phyloP scores from a whole-genome alignment of 1,140 invertebrate genomes.

The Ditylenchus dipsaci region DNA sequence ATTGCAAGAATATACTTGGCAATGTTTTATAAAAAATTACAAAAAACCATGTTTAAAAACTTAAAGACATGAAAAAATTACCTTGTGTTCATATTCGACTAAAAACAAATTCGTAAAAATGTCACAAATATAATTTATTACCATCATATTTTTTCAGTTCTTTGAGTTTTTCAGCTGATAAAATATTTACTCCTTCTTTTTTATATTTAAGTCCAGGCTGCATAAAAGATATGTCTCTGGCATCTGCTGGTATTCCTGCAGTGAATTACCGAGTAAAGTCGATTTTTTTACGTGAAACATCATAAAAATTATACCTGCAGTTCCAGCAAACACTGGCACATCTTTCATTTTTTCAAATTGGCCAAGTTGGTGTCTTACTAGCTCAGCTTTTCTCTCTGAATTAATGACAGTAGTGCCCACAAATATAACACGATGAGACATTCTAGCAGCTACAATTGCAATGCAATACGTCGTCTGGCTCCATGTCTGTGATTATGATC shows the following conservation, averaged over 20 bases:
- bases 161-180: background rate
- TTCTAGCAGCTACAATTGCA: background rate
- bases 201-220: background rate
- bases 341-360: background rate
- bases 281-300: too few species aligned
- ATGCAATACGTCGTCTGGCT: constrained; percentile 10
- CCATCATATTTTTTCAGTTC: too few species aligned
- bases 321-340: constrained; percentile 6
- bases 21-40: too few species aligned
- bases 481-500: constrained; percentile 11
- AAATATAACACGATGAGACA: background rate
- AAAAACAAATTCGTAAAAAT: too few species aligned
- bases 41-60: too few species aligned
- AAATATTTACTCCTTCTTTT: constrained; percentile 1
- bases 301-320: too few species aligned
- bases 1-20: too few species aligned
- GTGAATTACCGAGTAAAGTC: too few species aligned
- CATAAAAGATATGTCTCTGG: background rate
- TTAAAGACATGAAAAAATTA: too few species aligned
- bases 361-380: background rate
- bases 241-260: too few species aligned
- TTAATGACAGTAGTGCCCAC: constrained; percentile 4
- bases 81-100: too few species aligned
- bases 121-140: too few species aligned
- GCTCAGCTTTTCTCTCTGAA: constrained; percentile 3